phyloP scores from a whole-genome alignment of 2,888 invertebrate genomes.

The Cremastinae sp. region DNA sequence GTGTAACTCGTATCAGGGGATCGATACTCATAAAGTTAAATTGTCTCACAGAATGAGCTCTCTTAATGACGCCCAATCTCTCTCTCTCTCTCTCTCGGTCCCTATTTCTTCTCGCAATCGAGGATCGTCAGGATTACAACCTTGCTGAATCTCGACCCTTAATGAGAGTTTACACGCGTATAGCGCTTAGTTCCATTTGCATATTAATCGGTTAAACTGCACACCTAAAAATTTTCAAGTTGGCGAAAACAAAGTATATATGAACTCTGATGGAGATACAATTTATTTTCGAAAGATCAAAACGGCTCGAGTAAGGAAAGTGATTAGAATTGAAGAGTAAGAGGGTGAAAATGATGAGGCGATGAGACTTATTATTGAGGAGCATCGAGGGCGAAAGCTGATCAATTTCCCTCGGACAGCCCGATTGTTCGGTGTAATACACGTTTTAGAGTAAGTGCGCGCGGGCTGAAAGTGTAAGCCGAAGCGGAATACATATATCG shows the following conservation, averaged over 20 bases:
- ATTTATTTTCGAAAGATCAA: no score
- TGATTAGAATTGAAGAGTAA: no score
- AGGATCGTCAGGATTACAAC: constrained; percentile 21
- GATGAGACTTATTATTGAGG: no score
- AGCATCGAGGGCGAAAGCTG: constrained; percentile 12
- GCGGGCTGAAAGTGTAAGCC: constrained; percentile 31
- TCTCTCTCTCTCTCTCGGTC: constrained; percentile 44
- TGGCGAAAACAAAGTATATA: no score
- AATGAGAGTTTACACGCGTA: constrained; percentile 37
- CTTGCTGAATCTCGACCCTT: constrained; percentile 48
- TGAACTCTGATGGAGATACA: no score
- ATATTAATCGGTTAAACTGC: constrained; percentile 48
- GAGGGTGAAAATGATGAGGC: no score
- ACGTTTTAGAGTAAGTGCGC: constrained; percentile 43
- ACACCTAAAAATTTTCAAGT: constrained; percentile 7
- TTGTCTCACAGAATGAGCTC: constrained; percentile 79
- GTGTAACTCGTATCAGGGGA: constrained; percentile 46
- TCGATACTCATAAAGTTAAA: constrained; percentile 78
- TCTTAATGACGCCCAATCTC: constrained; percentile 77
- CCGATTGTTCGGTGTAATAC: constrained; percentile 36
- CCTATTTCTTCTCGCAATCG: constrained; percentile 24
- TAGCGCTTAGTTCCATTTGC: constrained; percentile 42
- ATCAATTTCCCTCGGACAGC: constrained; percentile 42
- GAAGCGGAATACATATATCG: no score
- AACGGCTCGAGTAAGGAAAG: no score